Evolutionary conservation across 2,888 invertebrate genomes (phyloP).

Genomic region (Epistrophe eligans): DNA sequence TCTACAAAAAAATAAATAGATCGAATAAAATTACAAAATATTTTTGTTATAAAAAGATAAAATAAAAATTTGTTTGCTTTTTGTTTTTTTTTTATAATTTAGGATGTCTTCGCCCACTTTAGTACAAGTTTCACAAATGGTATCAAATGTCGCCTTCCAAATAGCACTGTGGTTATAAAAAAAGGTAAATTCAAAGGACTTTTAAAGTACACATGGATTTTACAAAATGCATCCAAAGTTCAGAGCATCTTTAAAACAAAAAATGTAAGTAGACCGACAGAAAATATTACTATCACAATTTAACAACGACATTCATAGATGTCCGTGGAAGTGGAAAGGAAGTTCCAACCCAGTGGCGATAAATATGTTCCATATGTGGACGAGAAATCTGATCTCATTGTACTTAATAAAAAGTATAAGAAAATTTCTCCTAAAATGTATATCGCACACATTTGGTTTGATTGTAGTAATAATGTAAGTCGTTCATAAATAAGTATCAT

Average conservation of each 20-base stretch:
- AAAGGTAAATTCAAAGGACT: constrained; percentile 88
- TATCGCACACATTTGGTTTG: constrained; percentile 80
- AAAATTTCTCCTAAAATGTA: constrained; percentile 79
- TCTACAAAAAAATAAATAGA: no score
- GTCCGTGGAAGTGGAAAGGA: constrained; percentile 78
- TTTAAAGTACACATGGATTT: constrained; percentile 89
- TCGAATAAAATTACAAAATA: no score
- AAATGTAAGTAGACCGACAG: constrained; percentile 77
- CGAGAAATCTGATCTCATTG: constrained; percentile 62
- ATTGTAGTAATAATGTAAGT: constrained; percentile 73
- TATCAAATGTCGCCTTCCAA: constrained; percentile 87
- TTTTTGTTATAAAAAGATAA: neutral
- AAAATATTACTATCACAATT: neutral
- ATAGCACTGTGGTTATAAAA: constrained; percentile 87
- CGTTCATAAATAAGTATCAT: neutral
- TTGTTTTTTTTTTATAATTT: constrained; percentile 75
- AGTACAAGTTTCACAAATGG: constrained; percentile 88
- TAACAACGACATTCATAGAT: constrained; percentile 57
- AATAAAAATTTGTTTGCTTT: neutral
- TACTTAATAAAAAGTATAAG: constrained; percentile 76
- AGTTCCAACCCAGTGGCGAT: constrained; percentile 78
- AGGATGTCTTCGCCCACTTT: constrained; percentile 90
- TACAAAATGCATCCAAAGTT: constrained; percentile 88
- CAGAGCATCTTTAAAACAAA: constrained; percentile 89
- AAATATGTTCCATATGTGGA: constrained; percentile 79